phyloP scores from a whole-genome alignment of 2,113 vertebrate species.

The Phalacrocorax aristotelis region DNA sequence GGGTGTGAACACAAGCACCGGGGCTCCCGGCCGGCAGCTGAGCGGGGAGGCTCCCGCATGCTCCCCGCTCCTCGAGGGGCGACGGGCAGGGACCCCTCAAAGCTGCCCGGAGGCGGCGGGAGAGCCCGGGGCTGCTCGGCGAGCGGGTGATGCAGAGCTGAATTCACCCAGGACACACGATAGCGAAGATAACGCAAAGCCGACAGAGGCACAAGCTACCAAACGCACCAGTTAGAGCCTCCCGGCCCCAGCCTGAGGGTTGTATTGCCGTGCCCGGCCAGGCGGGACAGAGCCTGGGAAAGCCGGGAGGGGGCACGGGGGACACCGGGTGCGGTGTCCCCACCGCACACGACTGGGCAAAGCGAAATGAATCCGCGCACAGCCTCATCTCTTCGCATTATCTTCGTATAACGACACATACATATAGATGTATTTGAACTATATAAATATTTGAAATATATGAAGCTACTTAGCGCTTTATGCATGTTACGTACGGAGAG shows the following conservation, averaged over 20 bases:
- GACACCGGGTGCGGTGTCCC: neutral
- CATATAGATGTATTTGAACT: too few species aligned
- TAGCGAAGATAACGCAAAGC: accelerated
- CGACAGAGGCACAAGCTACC: neutral
- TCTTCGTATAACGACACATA: neutral
- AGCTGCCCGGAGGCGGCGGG: neutral
- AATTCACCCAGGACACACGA: too few species aligned
- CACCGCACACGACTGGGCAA: neutral
- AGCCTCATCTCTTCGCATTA: neutral
- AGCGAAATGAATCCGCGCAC: accelerated
- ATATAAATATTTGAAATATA: accelerated
- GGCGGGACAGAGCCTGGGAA: neutral
- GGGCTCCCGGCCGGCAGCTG: neutral
- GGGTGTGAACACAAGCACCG: neutral
- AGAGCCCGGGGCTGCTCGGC: too few species aligned
- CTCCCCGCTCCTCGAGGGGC: neutral
- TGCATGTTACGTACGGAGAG: accelerated
- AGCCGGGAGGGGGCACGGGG: neutral
- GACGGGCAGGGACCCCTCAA: neutral
- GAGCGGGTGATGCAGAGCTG: too few species aligned
- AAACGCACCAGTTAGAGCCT: accelerated
- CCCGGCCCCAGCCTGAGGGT: neutral
- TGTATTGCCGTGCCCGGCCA: neutral
- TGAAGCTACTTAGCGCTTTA: neutral
- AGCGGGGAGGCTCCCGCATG: neutral